These are phyloP conservation scores for Coptotermes formosanus DNA, from an alignment of 1,140 invertebrate species.

Conservation along the genomic window DNA sequence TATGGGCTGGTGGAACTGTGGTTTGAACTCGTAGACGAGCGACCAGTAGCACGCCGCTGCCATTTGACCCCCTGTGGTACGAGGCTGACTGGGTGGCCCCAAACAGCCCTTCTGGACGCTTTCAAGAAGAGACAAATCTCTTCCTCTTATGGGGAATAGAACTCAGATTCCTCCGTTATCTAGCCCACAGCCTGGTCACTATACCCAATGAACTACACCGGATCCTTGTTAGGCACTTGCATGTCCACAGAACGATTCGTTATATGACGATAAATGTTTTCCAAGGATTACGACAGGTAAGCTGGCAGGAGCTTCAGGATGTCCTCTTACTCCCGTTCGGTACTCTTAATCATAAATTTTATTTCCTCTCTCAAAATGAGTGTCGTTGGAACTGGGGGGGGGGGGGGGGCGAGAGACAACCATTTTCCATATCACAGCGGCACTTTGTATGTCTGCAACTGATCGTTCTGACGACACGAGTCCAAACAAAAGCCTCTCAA, in stretches of 20 bases:
- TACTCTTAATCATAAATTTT: neutral
- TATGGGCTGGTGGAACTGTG: too few relatives aligned
- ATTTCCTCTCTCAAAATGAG: neutral
- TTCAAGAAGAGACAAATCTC: too few relatives aligned
- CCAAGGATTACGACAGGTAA: neutral
- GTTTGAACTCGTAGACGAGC: too few relatives aligned
- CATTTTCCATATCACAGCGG: neutral
- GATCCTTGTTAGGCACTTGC: too few relatives aligned
- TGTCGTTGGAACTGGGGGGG: neutral
- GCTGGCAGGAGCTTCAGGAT: neutral
- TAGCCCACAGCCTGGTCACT: too few relatives aligned
- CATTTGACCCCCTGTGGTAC: too few relatives aligned
- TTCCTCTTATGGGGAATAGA: too few relatives aligned
- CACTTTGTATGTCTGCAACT: neutral
- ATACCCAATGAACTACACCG: too few relatives aligned
- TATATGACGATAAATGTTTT: neutral
- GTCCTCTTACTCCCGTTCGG: neutral
- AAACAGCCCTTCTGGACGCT: too few relatives aligned
- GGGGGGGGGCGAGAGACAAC: neutral
- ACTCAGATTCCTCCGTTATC: too few relatives aligned
- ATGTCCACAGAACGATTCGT: neutral
- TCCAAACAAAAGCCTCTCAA: neutral
- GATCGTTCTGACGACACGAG: neutral
- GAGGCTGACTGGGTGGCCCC: too few relatives aligned
- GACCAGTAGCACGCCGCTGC: too few relatives aligned